A percentile compares a stretch with the other conserved stretches of the same genome.
Evolutionary conservation across 2,113 vertebrate genomes (phyloP).

Genomic region (Trichechus manatus): DNA sequence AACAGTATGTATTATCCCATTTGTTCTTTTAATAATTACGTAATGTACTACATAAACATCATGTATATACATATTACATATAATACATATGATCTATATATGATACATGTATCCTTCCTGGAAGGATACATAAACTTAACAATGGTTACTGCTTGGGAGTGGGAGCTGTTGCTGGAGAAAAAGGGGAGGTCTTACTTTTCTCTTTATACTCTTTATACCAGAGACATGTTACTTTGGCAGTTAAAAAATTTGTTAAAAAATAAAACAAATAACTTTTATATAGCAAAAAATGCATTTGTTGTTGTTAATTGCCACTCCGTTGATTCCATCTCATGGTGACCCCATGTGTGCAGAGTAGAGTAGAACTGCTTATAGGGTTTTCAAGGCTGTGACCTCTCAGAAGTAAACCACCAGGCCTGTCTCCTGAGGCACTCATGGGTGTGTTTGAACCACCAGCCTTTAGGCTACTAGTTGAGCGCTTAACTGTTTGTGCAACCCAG

Average conservation of each 20-base stretch:
- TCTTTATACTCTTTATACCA: conserved; percentile 38
- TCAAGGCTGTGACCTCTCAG: neutral
- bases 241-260: conserved; percentile 33
- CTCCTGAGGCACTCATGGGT: neutral
- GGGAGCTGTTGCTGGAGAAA: neutral
- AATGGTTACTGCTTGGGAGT: conserved; percentile 8
- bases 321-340: neutral
- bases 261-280: neutral
- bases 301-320: neutral
- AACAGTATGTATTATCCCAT: neutral
- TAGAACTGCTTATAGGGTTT: neutral
- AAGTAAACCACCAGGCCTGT: neutral
- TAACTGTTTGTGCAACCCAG: neutral
- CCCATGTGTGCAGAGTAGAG: neutral
- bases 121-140: conserved; percentile 5
- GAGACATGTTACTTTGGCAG: neutral
- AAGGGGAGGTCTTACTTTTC: conserved; percentile 6
- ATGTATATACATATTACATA: neutral
- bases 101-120: neutral
- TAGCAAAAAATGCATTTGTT: conserved; percentile 20
- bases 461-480: neutral
- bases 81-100: neutral
- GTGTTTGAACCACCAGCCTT: neutral
- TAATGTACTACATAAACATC: neutral
- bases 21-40: conserved; percentile 30